A percentile compares a stretch with the other conserved stretches of the same genome.
Evolutionary conservation across 2,113 vertebrate species (phyloP).

Genomic region (Ophthalmolycus amberensis): DNA sequence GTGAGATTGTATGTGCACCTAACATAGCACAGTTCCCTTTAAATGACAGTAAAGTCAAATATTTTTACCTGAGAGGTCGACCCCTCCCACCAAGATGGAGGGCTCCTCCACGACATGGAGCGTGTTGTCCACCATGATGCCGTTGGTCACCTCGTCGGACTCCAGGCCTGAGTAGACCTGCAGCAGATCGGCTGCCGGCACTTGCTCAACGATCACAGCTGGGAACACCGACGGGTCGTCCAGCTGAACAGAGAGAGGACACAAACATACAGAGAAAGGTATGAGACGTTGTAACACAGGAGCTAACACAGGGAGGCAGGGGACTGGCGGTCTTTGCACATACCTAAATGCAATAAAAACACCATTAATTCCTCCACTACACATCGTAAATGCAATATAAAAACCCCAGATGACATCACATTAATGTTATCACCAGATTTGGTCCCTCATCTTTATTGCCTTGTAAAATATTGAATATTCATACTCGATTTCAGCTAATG

Average conservation of each 20-base stretch:
- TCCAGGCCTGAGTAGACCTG: constrained; percentile 91
- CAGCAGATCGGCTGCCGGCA: constrained; percentile 88
- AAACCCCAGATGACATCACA: constrained; percentile 37
- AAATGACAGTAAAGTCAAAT: not conserved
- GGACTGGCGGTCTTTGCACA: constrained; percentile 12
- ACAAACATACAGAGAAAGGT: constrained; percentile 6
- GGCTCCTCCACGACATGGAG: constrained; percentile 87
- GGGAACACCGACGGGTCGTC: constrained; percentile 91
- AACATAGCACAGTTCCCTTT: not conserved
- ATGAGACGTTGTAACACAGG: constrained; percentile 27
- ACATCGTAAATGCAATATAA: constrained; percentile 46
- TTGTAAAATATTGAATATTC: constrained; percentile 56
- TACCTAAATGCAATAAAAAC: constrained; percentile 54
- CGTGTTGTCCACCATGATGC: constrained; percentile 86
- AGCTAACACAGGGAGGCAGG: not conserved
- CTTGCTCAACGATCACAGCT: constrained; percentile 90
- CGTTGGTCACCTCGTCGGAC: constrained; percentile 86
- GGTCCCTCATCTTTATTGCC: constrained; percentile 55
- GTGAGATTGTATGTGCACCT: not conserved
- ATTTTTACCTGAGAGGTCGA: constrained; percentile 85
- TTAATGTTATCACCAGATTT: constrained; percentile 49
- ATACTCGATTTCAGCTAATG: constrained; percentile 59
- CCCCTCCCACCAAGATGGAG: constrained; percentile 84
- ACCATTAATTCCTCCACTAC: constrained; percentile 50
- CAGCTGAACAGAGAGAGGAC: constrained; percentile 76